These are phyloP conservation scores for Myoxocephalus aenaeus DNA, from an alignment of 2,797 vertebrate species.

Conservation along the genomic window DNA sequence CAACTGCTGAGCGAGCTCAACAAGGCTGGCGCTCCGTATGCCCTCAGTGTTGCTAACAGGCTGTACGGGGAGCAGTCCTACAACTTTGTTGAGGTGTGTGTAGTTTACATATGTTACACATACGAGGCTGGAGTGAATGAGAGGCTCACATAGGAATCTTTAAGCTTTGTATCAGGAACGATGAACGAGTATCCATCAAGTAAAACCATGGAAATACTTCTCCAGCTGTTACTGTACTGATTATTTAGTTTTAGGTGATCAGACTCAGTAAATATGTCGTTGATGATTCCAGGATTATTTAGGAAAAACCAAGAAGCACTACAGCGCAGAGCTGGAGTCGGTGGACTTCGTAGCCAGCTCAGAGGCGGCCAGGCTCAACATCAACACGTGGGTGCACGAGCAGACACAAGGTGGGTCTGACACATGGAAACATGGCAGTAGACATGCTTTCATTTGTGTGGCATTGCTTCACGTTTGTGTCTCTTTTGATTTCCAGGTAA, in stretches of 20 bases:
- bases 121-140: not conserved
- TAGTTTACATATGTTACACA: not conserved
- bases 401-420: slow-evolving; percentile 85
- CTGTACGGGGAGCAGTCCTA: slow-evolving; percentile 90
- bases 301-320: slow-evolving; percentile 80
- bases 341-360: slow-evolving; percentile 82
- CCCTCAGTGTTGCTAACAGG: slow-evolving; percentile 88
- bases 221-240: not conserved
- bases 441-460: not conserved
- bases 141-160: slow-evolving; percentile 3
- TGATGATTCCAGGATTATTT: slow-evolving; percentile 85
- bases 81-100: slow-evolving; percentile 85
- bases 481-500: slow-evolving; percentile 65
- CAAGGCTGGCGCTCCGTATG: slow-evolving; percentile 78
- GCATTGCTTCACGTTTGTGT: not conserved
- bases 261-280: not conserved
- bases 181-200: not conserved
- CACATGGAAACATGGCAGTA: not conserved
- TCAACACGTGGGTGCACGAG: slow-evolving; percentile 91
- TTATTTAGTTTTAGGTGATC: not conserved
- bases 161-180: not conserved
- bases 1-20: slow-evolving; percentile 83
- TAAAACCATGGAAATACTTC: not conserved
- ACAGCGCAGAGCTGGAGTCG: slow-evolving; percentile 84
- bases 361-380: slow-evolving; percentile 83